Evolutionary conservation across 2,797 vertebrate species (phyloP).

Genomic region (Gallinago nigripennis): DNA sequence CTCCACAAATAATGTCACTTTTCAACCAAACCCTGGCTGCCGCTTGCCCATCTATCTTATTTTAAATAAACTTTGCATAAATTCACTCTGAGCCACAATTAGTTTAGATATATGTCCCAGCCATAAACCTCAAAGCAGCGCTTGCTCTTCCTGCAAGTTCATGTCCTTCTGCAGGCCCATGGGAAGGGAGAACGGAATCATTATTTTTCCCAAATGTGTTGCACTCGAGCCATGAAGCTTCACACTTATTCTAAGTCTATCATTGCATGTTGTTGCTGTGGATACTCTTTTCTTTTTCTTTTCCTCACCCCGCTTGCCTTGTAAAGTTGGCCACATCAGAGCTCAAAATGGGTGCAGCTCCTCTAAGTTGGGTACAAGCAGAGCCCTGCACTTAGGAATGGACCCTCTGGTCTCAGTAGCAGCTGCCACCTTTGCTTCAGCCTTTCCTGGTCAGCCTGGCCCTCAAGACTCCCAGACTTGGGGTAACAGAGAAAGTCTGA

Average conservation of each 20-base stretch:
- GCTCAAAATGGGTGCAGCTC: not conserved
- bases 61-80: conserved; percentile 38
- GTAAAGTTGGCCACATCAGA: not conserved
- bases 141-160: not conserved
- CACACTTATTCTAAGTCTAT: not conserved
- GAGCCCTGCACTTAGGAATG: not conserved
- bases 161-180: not conserved
- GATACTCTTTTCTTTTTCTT: not conserved
- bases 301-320: not conserved
- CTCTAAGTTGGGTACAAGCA: not conserved
- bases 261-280: conserved; percentile 15
- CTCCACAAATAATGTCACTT: conserved; percentile 35
- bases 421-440: not conserved
- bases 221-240: not conserved
- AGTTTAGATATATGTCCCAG: not conserved
- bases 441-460: no score
- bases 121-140: not conserved
- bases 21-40: conserved; percentile 6
- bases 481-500: no score
- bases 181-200: not conserved
- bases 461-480: no score
- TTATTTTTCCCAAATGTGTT: conserved; percentile 16
- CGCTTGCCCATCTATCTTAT: conserved; percentile 31
- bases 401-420: not conserved
- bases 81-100: not conserved